Percentiles rank a stretch among this genome's conserved stretches.
phyloP scores from a whole-genome alignment of 2,113 vertebrate species.

The Saccopteryx leptura region DNA sequence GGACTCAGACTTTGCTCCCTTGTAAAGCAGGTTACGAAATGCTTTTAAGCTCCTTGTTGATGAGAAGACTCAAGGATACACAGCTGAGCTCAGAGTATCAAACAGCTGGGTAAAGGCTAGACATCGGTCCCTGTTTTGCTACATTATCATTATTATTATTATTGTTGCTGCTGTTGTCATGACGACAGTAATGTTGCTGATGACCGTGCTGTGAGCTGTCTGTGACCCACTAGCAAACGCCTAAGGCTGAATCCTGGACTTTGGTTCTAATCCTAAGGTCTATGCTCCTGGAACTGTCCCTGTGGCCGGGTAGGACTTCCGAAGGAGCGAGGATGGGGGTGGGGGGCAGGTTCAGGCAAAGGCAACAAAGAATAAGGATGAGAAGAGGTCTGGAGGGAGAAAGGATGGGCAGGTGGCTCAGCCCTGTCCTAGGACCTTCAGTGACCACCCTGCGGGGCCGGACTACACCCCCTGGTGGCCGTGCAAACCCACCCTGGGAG shows the following conservation, averaged over 20 bases:
- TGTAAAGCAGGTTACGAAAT: too few species aligned
- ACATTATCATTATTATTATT: fast-evolving
- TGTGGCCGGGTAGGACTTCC: not conserved
- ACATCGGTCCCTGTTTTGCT: not conserved
- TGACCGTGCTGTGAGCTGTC: fast-evolving
- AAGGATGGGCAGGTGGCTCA: too few species aligned
- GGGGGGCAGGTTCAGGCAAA: too few species aligned
- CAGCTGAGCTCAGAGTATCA: not conserved
- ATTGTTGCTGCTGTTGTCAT: fast-evolving
- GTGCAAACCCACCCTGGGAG: fast-evolving
- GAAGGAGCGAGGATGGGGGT: not conserved
- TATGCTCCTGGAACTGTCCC: too few species aligned
- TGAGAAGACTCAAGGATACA: too few species aligned
- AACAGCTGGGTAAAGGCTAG: not conserved
- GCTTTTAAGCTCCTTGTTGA: too few species aligned
- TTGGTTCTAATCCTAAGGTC: not conserved
- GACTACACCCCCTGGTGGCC: fast-evolving
- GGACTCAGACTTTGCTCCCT: not conserved
- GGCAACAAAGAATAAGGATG: too few species aligned
- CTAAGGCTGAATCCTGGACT: too few species aligned
- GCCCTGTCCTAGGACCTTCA: fast-evolving
- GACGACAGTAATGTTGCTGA: fast-evolving
- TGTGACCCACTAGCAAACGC: not conserved
- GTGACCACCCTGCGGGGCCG: fast-evolving
- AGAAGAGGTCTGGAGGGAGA: not conserved